These are phyloP conservation scores for Drosophila gunungcola DNA, from an alignment of 1,140 invertebrate species.

Conservation along the genomic window DNA sequence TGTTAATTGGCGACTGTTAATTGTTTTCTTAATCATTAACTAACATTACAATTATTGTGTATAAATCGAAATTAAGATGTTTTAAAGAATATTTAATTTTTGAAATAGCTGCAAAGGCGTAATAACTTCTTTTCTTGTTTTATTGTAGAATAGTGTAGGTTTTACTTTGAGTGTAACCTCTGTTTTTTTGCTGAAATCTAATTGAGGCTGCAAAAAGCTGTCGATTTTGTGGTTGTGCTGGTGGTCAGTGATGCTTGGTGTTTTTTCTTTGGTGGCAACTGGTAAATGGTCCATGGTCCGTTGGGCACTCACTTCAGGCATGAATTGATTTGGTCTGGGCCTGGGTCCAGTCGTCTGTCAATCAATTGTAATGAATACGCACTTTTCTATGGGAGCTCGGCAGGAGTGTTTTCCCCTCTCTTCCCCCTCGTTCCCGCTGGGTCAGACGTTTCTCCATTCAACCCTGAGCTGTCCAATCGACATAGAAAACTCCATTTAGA, in stretches of 20 bases:
- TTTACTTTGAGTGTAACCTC: slow-evolving; percentile 8
- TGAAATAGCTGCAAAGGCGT: no score
- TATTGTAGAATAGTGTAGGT: background rate
- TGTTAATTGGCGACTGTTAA: background rate
- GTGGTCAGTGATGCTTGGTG: slow-evolving; percentile 25
- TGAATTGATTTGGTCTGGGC: slow-evolving; percentile 61
- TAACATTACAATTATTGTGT: no score
- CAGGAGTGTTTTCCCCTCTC: slow-evolving; percentile 15
- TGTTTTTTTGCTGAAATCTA: slow-evolving; percentile 29
- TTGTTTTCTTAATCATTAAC: background rate
- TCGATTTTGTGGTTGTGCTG: slow-evolving; percentile 31
- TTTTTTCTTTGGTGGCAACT: slow-evolving; percentile 31
- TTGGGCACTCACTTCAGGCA: slow-evolving; percentile 68
- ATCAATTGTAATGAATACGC: slow-evolving; percentile 80
- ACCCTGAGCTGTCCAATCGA: slow-evolving; percentile 65
- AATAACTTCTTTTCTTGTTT: no score
- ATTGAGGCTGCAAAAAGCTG: slow-evolving; percentile 57
- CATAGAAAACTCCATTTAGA: slow-evolving; percentile 48
- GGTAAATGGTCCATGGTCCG: slow-evolving; percentile 71
- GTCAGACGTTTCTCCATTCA: slow-evolving; percentile 53
- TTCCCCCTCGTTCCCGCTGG: slow-evolving; percentile 24
- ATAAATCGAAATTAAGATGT: no score
- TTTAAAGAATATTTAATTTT: no score
- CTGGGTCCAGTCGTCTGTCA: slow-evolving; percentile 62
- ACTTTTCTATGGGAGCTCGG: slow-evolving; percentile 42